Conservation (phyloP, 2,888 invertebrate species). For the Aproaerema taeniolella region DNA sequence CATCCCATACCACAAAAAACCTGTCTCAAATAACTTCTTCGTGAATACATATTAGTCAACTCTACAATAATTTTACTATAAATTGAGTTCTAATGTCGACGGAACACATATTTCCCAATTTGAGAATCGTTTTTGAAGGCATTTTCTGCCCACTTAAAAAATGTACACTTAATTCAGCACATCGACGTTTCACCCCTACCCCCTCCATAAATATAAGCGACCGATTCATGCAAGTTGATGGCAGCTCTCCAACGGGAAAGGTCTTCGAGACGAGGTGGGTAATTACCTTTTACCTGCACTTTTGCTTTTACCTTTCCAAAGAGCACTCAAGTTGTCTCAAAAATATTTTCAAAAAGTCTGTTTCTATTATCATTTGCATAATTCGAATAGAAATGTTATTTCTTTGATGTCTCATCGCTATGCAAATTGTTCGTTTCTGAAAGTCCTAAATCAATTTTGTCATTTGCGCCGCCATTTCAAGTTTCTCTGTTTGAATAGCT, state of each 20-base stretch:
- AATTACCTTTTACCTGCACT: conserved; percentile 51
- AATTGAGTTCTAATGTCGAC: no score
- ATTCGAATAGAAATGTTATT: conserved; percentile 37
- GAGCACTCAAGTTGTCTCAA: conserved; percentile 29
- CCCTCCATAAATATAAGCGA: conserved; percentile 55
- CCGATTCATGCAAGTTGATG: conserved; percentile 62
- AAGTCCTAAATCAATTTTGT: no score
- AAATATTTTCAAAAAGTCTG: conserved; percentile 18
- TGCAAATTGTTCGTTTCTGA: conserved; percentile 38
- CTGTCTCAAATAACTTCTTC: no score
- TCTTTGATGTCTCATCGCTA: conserved; percentile 40
- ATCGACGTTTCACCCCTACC: conserved; percentile 46
- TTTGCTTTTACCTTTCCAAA: conserved; percentile 16
- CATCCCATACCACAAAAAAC: no score
- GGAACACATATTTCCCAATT: no score
- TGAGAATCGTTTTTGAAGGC: conserved; percentile 56
- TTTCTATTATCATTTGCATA: conserved; percentile 41
- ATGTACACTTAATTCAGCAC: conserved; percentile 71
- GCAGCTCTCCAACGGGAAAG: conserved; percentile 46
- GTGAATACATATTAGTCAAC: no score
- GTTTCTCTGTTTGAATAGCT: no score
- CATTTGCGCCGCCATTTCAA: no score
- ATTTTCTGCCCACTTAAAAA: conserved; percentile 73
- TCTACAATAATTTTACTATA: no score
- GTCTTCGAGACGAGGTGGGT: conserved; percentile 44